Evolutionary conservation across 1,140 invertebrate species (phyloP).

Genomic region (Pantala flavescens): DNA sequence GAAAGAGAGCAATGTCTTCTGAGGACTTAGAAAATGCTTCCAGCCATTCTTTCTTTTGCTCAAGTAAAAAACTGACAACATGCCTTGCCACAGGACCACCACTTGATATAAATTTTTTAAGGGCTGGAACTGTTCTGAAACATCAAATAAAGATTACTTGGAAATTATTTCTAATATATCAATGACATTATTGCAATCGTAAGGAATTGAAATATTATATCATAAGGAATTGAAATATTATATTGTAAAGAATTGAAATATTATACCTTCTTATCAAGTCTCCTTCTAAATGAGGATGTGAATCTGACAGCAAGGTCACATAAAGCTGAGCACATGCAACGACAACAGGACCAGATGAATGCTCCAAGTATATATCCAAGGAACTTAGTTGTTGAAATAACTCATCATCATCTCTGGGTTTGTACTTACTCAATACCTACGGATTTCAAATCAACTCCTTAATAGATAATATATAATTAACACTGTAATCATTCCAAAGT

Average conservation of each 20-base stretch:
- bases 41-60: slow-evolving; percentile 1
- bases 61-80: background rate
- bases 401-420: background rate
- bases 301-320: background rate
- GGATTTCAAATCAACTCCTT: background rate
- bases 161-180: no score
- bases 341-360: background rate
- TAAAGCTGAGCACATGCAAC: background rate
- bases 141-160: background rate
- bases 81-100: background rate
- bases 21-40: background rate
- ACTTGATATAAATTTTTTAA: background rate
- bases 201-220: no score
- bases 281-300: background rate
- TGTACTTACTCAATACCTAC: background rate
- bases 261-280: background rate
- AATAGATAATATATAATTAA: no score
- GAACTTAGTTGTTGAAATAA: background rate
- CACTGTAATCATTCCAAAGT: no score
- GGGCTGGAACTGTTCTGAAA: background rate
- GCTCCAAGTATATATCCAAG: background rate
- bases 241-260: background rate
- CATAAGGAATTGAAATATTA: background rate
- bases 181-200: background rate
- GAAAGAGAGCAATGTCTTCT: background rate